These are phyloP conservation scores for Dasyornis broadbenti DNA, from an alignment of 2,113 vertebrate species.

Conservation along the genomic window DNA sequence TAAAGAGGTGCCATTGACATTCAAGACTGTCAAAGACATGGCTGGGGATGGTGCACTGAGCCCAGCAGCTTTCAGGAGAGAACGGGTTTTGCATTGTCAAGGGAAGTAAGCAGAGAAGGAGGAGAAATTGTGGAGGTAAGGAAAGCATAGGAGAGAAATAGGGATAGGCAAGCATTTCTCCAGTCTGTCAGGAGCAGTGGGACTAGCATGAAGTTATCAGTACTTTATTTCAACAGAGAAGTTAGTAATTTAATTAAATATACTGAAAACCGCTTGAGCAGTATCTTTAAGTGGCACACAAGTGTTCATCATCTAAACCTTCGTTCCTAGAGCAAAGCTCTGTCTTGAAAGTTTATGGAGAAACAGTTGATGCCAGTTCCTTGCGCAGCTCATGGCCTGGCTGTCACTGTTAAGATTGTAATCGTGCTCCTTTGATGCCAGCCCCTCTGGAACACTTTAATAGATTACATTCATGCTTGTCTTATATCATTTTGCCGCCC, in stretches of 20 bases:
- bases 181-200: not conserved
- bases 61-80: not conserved
- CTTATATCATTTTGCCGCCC: not conserved
- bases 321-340: not conserved
- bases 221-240: not conserved
- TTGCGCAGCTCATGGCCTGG: not conserved
- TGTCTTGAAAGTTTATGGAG: not conserved
- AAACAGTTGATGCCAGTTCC: not conserved
- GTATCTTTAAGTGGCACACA: not conserved
- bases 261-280: not conserved
- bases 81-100: not conserved
- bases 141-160: not conserved
- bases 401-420: not conserved
- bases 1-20: no score
- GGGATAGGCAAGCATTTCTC: not conserved
- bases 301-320: not conserved
- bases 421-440: not conserved
- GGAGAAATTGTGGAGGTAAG: not conserved
- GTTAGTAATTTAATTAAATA: not conserved
- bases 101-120: not conserved
- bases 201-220: not conserved
- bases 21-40: not conserved
- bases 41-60: not conserved
- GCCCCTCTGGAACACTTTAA: not conserved
- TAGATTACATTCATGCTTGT: not conserved